Base-by-base conservation (phyloP, 1,140 invertebrate species). In the Sycophila sp. region DNA sequence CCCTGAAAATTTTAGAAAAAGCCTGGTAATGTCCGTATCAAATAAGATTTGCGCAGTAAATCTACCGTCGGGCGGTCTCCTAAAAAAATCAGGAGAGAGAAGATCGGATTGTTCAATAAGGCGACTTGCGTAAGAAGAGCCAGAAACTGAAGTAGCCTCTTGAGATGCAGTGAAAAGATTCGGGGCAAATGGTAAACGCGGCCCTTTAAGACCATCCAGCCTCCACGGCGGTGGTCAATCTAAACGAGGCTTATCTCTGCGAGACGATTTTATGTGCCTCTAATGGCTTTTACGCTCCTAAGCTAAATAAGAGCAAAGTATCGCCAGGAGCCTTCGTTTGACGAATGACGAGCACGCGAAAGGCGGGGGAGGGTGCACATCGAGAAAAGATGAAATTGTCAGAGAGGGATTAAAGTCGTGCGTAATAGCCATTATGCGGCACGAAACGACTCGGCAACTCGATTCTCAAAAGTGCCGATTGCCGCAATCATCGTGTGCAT, bases 181-280 rank as follows among this genome's bases (percentile, higher is more conserved):
- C 81, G 67, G 78, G 65, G 17, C 17, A 77, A 78, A 85, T 81
- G 81, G 79, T 82, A 82, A 83, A 81, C 73, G 78, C 71, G 77
- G 69, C 81, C 79, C 83, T 85, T 85, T 82, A 85, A 78, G 79
- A 81, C 81, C 81, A 83, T 84, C 72, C 75, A 62, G 83, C 65
- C 24, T 13, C 22, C 49, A 11, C 22, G 78, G 78, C 72, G 79
- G 74, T 80, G 83, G 83, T 85, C 85, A 86, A 84, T 86, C 80
- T 83, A 83, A 84, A 85, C 74, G 83, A 80, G 76, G 67, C 77
- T 85, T 85, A 84, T 85, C 80, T 84, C 74, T 69, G 32, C 45
- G 58, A 62, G 58, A 30, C 32, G 67, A 30, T 26, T 49, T 19
- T 51, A 36, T 59, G 56, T 69, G 58, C 32, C 65, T 38, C 47